Evolutionary conservation across 2,888 invertebrate genomes (phyloP).

Genomic region (Diplolepis rosae): DNA sequence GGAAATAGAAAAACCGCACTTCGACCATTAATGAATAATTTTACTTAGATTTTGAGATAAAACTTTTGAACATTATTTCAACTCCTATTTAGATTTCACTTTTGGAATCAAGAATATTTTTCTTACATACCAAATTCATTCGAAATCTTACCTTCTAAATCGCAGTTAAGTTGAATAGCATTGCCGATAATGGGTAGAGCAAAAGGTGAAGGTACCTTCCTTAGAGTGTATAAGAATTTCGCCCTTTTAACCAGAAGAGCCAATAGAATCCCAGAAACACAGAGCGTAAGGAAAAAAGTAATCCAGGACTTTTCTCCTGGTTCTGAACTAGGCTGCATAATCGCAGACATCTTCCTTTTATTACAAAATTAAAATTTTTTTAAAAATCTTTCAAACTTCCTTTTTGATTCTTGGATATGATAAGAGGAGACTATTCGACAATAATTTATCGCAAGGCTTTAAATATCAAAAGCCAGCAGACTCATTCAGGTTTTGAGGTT

Average conservation of each 20-base stretch:
- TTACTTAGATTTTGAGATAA: no score
- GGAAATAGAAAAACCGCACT: no score
- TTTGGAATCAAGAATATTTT: no score
- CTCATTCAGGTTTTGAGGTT: background rate
- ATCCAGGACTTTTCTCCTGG: slow-evolving; percentile 49
- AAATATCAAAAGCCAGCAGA: background rate
- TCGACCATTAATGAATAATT: no score
- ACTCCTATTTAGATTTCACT: no score
- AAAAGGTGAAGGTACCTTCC: slow-evolving; percentile 64
- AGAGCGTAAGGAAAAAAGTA: slow-evolving; percentile 51
- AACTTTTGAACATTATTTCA: no score
- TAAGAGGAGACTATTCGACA: background rate
- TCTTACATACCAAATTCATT: no score
- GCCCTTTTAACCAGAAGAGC: slow-evolving; percentile 51
- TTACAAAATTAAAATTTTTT: background rate
- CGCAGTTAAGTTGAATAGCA: slow-evolving; percentile 66
- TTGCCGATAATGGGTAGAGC: slow-evolving; percentile 71
- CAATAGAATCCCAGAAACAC: slow-evolving; percentile 49
- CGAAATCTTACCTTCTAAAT: slow-evolving; percentile 68
- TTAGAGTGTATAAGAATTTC: slow-evolving; percentile 59
- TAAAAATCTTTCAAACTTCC: background rate
- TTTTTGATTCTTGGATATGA: background rate
- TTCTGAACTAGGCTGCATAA: background rate
- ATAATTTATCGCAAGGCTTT: background rate
- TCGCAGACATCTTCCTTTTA: slow-evolving; percentile 1